Conservation (phyloP, 2,888 invertebrate species). For the Cylloceria caligata region DNA sequence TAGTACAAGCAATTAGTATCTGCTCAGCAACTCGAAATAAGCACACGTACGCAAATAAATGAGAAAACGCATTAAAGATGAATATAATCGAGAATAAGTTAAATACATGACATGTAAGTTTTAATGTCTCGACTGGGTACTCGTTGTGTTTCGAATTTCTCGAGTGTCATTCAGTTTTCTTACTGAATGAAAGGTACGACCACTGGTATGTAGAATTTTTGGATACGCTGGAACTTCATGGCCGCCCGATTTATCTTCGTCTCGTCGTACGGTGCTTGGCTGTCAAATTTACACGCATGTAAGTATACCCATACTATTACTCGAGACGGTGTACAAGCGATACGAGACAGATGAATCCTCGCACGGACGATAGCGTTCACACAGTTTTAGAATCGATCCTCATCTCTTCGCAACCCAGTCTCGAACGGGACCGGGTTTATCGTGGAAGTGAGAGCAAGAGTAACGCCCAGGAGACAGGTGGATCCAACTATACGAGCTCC, state of each 20-base stretch:
- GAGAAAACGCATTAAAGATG: neutral
- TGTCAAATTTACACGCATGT: neutral
- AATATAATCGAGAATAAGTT: neutral
- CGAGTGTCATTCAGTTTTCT: too few relatives aligned
- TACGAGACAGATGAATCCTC: slow-evolving; percentile 19
- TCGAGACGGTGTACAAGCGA: slow-evolving; percentile 6
- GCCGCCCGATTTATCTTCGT: slow-evolving; percentile 30
- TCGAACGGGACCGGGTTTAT: slow-evolving; percentile 1
- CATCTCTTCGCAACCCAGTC: slow-evolving; percentile 29
- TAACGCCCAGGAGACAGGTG: slow-evolving; percentile 52
- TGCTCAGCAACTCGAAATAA: neutral
- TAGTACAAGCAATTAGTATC: too few relatives aligned
- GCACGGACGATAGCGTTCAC: slow-evolving; percentile 27
- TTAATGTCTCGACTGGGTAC: neutral
- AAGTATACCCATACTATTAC: neutral
- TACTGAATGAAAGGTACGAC: neutral
- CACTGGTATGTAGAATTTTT: slow-evolving; percentile 16
- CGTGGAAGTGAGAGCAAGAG: slow-evolving; percentile 33
- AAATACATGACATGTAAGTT: neutral
- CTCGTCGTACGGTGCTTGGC: neutral
- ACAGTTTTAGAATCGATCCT: slow-evolving; percentile 37
- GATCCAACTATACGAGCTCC: slow-evolving; percentile 40
- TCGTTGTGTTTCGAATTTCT: neutral
- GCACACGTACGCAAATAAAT: neutral
- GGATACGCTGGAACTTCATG: slow-evolving; percentile 30